Evolutionary conservation across 2,113 vertebrate genomes (phyloP).

Genomic region (Poeciliopsis retropinna): DNA sequence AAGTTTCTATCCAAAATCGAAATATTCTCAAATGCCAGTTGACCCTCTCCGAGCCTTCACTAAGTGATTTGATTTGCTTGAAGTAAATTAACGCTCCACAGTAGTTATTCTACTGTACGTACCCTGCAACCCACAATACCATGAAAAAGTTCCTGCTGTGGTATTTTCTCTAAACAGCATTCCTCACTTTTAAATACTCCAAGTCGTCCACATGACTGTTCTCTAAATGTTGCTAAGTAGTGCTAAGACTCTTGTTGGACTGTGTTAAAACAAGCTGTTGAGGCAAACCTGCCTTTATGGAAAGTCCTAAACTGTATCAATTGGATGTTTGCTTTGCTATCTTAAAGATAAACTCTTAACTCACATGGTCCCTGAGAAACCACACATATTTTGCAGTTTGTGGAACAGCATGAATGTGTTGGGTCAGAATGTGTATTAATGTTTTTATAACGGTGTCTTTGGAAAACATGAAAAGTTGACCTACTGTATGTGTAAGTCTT

Average conservation of each 20-base stretch:
- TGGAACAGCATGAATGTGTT: not conserved
- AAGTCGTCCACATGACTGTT: slow-evolving; percentile 69
- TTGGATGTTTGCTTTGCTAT: slow-evolving; percentile 2
- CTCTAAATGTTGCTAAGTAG: slow-evolving; percentile 71
- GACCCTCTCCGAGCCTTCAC: not conserved
- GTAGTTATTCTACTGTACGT: slow-evolving; percentile 2
- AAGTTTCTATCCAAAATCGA: slow-evolving; percentile 3
- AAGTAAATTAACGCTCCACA: slow-evolving; percentile 36
- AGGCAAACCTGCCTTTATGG: slow-evolving; percentile 7
- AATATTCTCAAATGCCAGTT: not conserved
- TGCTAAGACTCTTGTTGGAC: slow-evolving; percentile 42
- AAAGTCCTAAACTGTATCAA: slow-evolving; percentile 1
- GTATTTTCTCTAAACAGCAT: slow-evolving; percentile 64
- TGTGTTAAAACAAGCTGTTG: slow-evolving; percentile 36
- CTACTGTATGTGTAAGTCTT: not conserved
- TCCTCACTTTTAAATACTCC: slow-evolving; percentile 71
- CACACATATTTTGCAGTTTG: not conserved
- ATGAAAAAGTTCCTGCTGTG: not conserved
- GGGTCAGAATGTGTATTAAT: not conserved
- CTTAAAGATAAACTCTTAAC: not conserved
- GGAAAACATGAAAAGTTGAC: too few species aligned
- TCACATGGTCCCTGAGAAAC: not conserved
- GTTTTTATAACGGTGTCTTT: not conserved
- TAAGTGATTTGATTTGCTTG: slow-evolving; percentile 40
- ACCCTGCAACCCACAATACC: slow-evolving; percentile 9